Evolutionary conservation across 2,888 invertebrate genomes (phyloP).

Genomic region (Encarsia formosa): DNA sequence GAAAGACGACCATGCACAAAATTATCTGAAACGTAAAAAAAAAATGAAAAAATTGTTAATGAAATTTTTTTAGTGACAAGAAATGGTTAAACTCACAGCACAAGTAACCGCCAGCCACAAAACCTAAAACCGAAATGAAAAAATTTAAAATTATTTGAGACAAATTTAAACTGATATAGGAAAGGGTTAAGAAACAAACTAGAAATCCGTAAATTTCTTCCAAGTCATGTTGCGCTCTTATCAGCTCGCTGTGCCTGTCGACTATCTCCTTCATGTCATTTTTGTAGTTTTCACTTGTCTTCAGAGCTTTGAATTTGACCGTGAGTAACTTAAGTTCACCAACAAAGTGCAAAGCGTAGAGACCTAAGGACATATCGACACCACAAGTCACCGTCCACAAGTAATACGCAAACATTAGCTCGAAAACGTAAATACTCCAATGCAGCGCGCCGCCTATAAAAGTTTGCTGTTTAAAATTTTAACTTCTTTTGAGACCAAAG

Average conservation of each 20-base stretch:
- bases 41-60: too few relatives aligned
- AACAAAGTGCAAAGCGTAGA: slow-evolving; percentile 1
- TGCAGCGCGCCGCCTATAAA: background rate
- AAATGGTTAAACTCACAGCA: too few relatives aligned
- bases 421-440: background rate
- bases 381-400: background rate
- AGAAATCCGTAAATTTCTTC: slow-evolving; percentile 33
- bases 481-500: too few relatives aligned
- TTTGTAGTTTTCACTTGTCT: slow-evolving; percentile 2
- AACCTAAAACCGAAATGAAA: too few relatives aligned
- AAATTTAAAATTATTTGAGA: too few relatives aligned
- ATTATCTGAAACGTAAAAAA: too few relatives aligned
- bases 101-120: too few relatives aligned
- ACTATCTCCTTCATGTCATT: slow-evolving; percentile 24
- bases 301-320: background rate
- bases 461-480: too few relatives aligned
- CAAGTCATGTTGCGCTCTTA: slow-evolving; percentile 25
- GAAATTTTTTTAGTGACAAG: too few relatives aligned
- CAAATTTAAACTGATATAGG: too few relatives aligned
- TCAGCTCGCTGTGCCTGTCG: slow-evolving; percentile 23
- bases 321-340: background rate
- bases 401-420: background rate
- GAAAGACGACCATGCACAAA: too few relatives aligned
- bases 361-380: background rate
- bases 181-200: too few relatives aligned